Evolutionary conservation across 2,888 invertebrate species (phyloP).

Genomic region (Chironomus riparius): DNA sequence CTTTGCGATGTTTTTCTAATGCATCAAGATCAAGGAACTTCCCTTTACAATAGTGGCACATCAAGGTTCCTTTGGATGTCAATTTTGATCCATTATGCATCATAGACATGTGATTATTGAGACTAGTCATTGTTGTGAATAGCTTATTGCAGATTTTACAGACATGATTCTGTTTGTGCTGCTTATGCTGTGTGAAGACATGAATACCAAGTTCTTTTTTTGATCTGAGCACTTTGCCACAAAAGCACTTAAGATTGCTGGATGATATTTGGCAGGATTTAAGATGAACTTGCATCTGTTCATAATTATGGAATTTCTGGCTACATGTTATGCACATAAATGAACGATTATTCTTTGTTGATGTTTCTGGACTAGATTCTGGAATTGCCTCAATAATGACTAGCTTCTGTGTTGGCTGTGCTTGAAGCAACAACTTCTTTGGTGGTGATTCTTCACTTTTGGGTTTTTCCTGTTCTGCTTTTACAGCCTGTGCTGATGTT

Average conservation of each 20-base stretch:
- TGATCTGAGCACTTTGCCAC: background rate
- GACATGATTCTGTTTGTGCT: background rate
- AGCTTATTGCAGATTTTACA: background rate
- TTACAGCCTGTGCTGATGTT: background rate
- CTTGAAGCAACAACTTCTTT: background rate
- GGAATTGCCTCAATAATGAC: background rate
- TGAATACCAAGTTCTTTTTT: background rate
- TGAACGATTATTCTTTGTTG: background rate
- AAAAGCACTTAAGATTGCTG: conserved; percentile 1
- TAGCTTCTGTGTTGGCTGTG: background rate
- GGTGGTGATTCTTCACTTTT: background rate
- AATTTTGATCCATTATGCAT: background rate
- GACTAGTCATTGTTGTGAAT: background rate
- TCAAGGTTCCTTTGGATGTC: background rate
- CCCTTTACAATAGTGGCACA: background rate
- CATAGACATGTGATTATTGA: conserved; percentile 5
- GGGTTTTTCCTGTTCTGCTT: background rate
- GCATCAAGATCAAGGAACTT: background rate
- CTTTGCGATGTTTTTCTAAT: background rate
- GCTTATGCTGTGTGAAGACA: background rate
- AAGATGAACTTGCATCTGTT: background rate
- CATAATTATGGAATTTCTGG: background rate
- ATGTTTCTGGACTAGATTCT: background rate
- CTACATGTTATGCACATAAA: conserved; percentile 20
- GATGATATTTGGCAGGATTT: background rate